A percentile compares a stretch with the other conserved stretches of the same genome.
These are phyloP conservation scores for Chionomys nivalis DNA, from an alignment of 2,113 vertebrate species.

Conservation along the genomic window DNA sequence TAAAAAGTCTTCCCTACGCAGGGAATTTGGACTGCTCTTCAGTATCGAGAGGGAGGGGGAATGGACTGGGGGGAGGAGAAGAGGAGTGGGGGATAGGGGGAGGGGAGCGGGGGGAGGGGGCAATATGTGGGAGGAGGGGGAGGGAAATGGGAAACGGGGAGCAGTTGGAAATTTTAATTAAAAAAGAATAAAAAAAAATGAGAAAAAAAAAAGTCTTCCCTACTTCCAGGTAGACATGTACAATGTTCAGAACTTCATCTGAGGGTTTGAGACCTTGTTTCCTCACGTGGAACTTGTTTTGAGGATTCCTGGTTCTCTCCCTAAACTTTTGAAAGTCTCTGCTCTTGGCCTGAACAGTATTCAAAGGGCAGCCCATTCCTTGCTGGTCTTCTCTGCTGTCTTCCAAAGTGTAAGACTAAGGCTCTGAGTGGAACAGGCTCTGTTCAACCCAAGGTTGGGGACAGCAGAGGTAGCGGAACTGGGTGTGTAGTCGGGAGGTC, in stretches of 20 bases:
- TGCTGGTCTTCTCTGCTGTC: background rate
- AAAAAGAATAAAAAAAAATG: too few species aligned
- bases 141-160: too few species aligned
- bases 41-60: too few species aligned
- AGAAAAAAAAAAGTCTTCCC: background rate
- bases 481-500: background rate
- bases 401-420: background rate
- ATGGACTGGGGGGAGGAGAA: too few species aligned
- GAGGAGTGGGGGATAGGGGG: too few species aligned
- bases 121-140: too few species aligned
- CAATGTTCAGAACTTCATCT: background rate
- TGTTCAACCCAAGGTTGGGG: background rate
- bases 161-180: too few species aligned
- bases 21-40: too few species aligned
- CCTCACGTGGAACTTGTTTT: background rate
- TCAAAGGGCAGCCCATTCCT: background rate
- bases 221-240: background rate
- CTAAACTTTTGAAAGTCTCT: background rate
- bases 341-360: background rate
- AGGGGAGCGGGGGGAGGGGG: too few species aligned
- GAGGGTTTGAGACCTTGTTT: background rate
- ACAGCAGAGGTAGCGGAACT: background rate
- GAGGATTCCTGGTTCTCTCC: background rate
- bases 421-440: background rate
- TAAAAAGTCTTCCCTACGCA: background rate